A percentile compares a stretch with the other conserved stretches of the same genome.
These are phyloP conservation scores for Babylonia areolata DNA, from an alignment of 1,140 invertebrate genomes.

Conservation along the genomic window DNA sequence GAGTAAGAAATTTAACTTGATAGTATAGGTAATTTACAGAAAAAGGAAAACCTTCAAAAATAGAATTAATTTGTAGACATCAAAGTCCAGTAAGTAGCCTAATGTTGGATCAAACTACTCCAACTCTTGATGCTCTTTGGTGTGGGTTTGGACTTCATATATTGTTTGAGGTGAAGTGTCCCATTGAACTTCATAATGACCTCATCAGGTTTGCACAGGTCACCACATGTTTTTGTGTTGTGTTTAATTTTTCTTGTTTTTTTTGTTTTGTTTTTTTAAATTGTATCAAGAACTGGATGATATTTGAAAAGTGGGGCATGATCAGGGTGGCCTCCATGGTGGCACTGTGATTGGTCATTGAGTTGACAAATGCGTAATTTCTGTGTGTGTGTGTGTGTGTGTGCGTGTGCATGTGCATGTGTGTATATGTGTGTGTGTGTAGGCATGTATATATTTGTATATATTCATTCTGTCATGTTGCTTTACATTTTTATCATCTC, in stretches of 20 bases:
- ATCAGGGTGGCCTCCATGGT: constrained; percentile 1
- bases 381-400: too few species aligned
- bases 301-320: constrained; percentile 54
- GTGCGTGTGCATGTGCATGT: too few species aligned
- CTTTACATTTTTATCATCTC: too few species aligned
- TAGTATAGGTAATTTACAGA: too few species aligned
- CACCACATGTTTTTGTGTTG: too few species aligned
- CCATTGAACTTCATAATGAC: constrained; percentile 16
- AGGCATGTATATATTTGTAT: too few species aligned
- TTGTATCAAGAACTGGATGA: constrained; percentile 42
- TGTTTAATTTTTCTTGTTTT: too few species aligned
- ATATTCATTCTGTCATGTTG: not conserved
- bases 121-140: constrained; percentile 21
- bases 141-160: constrained; percentile 1
- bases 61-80: too few species aligned
- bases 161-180: constrained; percentile 23
- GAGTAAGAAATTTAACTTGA: too few species aligned
- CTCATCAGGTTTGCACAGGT: constrained; percentile 33
- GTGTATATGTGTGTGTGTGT: too few species aligned
- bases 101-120: not conserved
- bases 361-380: too few species aligned
- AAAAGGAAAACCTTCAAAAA: too few species aligned
- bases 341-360: constrained; percentile 17
- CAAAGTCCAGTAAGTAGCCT: constrained; percentile 31
- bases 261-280: constrained; percentile 32